phyloP scores from a whole-genome alignment of 1,140 invertebrate genomes.

The Drosophila arawakana region DNA sequence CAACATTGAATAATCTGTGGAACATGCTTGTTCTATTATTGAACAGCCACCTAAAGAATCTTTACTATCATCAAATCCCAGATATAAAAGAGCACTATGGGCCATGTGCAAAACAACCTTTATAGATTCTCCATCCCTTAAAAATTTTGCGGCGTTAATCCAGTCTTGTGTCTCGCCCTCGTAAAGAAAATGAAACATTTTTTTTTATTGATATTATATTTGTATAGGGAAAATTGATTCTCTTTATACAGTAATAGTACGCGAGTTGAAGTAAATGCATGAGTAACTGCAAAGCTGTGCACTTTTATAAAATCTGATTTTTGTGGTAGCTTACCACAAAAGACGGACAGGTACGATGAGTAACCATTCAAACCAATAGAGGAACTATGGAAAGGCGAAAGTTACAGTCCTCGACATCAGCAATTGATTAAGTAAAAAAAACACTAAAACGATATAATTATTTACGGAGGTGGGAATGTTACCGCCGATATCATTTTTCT shows the following conservation, averaged over 20 bases:
- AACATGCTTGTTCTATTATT: constrained; percentile 43
- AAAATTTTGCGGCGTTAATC: constrained; percentile 68
- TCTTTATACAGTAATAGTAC: constrained; percentile 55
- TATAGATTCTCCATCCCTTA: constrained; percentile 26
- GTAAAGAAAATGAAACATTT: constrained; percentile 48
- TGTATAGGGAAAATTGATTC: constrained; percentile 56
- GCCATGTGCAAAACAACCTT: constrained; percentile 68
- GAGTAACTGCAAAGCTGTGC: constrained; percentile 47
- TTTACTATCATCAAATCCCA: constrained; percentile 35
- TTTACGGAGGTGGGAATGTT: too few species aligned
- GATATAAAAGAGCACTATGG: constrained; percentile 59
- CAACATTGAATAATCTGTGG: constrained; percentile 69
- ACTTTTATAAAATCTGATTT: constrained; percentile 43
- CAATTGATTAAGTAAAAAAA: too few species aligned
- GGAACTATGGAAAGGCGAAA: too few species aligned
- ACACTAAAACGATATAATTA: too few species aligned
- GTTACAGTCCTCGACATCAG: too few species aligned
- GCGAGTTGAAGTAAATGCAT: not conserved
- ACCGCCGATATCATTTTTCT: too few species aligned
- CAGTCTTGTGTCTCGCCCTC: constrained; percentile 70
- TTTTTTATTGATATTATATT: not conserved
- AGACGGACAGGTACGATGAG: too few species aligned
- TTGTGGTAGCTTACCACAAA: constrained; percentile 15
- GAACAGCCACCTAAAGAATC: not conserved
- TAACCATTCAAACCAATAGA: too few species aligned